phyloP scores from a whole-genome alignment of 2,888 invertebrate species.

The Cybosia mesomella region DNA sequence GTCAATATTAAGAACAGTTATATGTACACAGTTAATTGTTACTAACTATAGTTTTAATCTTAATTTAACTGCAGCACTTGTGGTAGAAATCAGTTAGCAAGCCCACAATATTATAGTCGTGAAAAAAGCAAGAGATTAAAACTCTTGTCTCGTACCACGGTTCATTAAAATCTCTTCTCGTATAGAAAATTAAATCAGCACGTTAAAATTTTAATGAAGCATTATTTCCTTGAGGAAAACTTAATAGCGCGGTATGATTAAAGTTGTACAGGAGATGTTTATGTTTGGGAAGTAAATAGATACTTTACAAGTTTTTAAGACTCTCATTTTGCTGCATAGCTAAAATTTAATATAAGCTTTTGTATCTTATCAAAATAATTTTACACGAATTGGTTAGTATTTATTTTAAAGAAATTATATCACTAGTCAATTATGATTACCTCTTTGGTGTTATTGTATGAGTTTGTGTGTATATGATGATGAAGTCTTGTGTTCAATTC shows the following conservation, averaged over 20 bases:
- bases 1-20: too few relatives aligned
- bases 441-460: too few relatives aligned
- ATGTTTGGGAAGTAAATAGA: slow-evolving; percentile 39
- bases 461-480: neutral
- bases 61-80: neutral
- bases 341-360: slow-evolving; percentile 6
- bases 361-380: slow-evolving; percentile 2
- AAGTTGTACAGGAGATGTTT: slow-evolving; percentile 53
- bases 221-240: slow-evolving; percentile 67
- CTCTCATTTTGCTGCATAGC: slow-evolving; percentile 17
- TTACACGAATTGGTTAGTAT: neutral
- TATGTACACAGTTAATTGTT: too few relatives aligned
- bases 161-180: slow-evolving; percentile 68
- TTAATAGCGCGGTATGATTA: slow-evolving; percentile 67
- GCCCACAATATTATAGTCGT: slow-evolving; percentile 33
- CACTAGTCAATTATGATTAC: neutral
- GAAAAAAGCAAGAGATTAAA: slow-evolving; percentile 64
- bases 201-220: slow-evolving; percentile 73
- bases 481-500: too few relatives aligned
- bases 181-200: slow-evolving; percentile 69
- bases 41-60: neutral
- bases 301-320: slow-evolving; percentile 41
- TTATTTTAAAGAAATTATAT: neutral
- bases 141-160: slow-evolving; percentile 65
- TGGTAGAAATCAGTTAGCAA: slow-evolving; percentile 23